Base-by-base conservation (phyloP, 2,113 vertebrate genomes). In the Gallinago media region DNA sequence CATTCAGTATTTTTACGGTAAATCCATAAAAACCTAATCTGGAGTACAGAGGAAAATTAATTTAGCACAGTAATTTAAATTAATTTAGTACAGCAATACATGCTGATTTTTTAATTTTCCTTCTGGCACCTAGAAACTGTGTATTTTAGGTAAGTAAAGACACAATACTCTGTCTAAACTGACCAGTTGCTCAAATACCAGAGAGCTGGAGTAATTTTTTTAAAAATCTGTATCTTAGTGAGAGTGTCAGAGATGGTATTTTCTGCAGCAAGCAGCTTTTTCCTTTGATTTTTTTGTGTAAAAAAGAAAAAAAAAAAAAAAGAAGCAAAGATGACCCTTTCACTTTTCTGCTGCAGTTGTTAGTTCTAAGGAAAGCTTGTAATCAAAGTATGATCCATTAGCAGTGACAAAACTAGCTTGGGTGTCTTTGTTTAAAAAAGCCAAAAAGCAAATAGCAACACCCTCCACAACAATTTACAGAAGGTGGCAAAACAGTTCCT, bases 401-500 rank as follows among this genome's bases (percentile, higher is more conserved):
- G 55, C 31, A 66, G 38, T 71, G 70, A 58, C 8, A 89, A 75
- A 63, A 63, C 58, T 61, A 72, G 63, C 77, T 68, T 79, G 10
- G 1, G 2, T 59, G 40, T 52, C 23, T 75, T 11, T 32, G 8
- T 50, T 81, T 38, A 19, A 59, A 86, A 75, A 81, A 34, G 2
- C 3, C 1, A 19, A 67, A 86, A 77, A 80, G 0, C 2, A 84
- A 71, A 36, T 3, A 84, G 6, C 11, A 80, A 36, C 8, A 21
- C 12, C 22, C 50, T 22, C 32, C 22, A 23, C 22, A 70, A 82
- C 52, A 81, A 21, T 63, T 88, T 93, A 85, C 83, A 94, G 75
- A 97, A 92, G 56, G 32, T 95, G n/a, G 56, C 79, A 94, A 95
- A 85, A 72, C 38, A 92, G 75, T 90, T 96, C 72, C 52, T 96